These are phyloP conservation scores for Eupithecia centaureata DNA, from an alignment of 2,888 invertebrate species.

Conservation along the genomic window DNA sequence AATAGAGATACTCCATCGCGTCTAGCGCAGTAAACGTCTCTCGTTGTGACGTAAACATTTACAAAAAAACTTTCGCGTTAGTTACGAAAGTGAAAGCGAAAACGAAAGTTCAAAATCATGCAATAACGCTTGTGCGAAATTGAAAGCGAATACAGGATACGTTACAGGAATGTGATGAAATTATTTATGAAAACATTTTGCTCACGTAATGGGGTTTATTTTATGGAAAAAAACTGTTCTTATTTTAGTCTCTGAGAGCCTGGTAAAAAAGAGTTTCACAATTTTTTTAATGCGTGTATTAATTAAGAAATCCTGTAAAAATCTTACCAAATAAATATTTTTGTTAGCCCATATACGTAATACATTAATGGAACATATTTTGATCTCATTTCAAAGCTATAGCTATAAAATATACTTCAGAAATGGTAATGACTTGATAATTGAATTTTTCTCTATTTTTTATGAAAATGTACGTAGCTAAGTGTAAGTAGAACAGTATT, in stretches of 20 bases:
- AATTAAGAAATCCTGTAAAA: not conserved
- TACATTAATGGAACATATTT: not conserved
- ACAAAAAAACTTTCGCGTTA: slow-evolving; percentile 48
- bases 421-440: not conserved
- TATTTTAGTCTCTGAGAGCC: not conserved
- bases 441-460: no score
- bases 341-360: not conserved
- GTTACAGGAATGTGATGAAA: slow-evolving; percentile 33
- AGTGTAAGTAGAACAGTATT: no score
- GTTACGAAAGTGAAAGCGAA: slow-evolving; percentile 49
- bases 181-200: slow-evolving; percentile 1
- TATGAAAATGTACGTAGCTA: no score
- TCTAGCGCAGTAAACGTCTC: slow-evolving; percentile 45
- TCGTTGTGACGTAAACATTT: slow-evolving; percentile 45
- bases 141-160: slow-evolving; percentile 41
- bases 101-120: slow-evolving; percentile 48
- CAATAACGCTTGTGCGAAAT: slow-evolving; percentile 43
- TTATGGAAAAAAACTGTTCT: not conserved
- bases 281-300: not conserved
- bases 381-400: not conserved
- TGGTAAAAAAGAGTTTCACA: not conserved
- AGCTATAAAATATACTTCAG: not conserved
- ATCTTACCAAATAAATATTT: not conserved
- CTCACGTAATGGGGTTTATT: not conserved
- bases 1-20: slow-evolving; percentile 25